phyloP scores from a whole-genome alignment of 2,113 vertebrate genomes.

The Conger conger region DNA sequence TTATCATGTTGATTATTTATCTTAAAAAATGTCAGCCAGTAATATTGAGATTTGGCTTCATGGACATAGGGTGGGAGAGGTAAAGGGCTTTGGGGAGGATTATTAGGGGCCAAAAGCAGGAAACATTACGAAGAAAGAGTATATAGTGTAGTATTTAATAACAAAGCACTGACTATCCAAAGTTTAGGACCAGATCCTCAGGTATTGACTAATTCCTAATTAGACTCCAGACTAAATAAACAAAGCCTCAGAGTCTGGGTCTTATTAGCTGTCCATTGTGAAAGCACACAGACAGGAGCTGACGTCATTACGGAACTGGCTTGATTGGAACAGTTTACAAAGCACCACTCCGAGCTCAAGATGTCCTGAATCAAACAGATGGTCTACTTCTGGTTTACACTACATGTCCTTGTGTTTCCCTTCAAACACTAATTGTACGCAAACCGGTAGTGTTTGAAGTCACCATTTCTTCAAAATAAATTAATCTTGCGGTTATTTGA shows the following conservation, averaged over 20 bases:
- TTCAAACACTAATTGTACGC: neutral
- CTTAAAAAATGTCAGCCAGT: neutral
- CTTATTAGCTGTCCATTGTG: neutral
- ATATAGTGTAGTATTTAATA: neutral
- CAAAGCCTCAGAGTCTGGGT: neutral
- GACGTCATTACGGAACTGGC: neutral
- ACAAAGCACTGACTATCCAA: neutral
- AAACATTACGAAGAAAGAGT: neutral
- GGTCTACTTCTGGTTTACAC: neutral
- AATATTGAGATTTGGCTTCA: neutral
- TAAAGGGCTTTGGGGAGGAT: neutral
- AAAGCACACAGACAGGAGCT: neutral
- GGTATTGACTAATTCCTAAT: neutral
- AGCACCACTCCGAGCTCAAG: neutral
- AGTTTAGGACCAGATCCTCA: neutral
- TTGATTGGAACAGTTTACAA: neutral
- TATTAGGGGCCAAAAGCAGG: neutral
- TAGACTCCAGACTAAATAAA: neutral
- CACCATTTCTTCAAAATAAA: neutral
- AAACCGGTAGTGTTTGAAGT: neutral
- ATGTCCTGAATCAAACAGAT: neutral
- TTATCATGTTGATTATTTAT: neutral
- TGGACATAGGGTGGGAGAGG: neutral
- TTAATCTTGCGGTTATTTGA: neutral
- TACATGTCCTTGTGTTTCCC: neutral